Evolutionary conservation across 2,113 vertebrate species (phyloP).

Genomic region (Lycocorax pyrrhopterus): DNA sequence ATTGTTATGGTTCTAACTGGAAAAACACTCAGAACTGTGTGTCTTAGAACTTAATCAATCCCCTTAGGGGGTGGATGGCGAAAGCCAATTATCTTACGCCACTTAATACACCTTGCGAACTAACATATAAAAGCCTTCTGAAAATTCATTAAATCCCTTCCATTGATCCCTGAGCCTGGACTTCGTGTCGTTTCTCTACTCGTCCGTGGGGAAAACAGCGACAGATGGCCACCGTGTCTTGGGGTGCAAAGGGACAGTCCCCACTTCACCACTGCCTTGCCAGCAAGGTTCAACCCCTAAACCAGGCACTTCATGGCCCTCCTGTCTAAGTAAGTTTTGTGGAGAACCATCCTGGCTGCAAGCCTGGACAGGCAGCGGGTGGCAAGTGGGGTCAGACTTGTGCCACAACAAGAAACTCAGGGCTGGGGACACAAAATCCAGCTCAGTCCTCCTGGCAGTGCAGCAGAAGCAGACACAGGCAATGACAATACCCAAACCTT

Average conservation of each 20-base stretch:
- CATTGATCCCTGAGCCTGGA: no score
- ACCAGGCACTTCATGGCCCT: background rate
- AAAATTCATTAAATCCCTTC: no score
- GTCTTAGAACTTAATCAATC: no score
- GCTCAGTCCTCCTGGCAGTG: background rate
- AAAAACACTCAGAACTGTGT: no score
- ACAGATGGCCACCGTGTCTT: background rate
- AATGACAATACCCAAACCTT: background rate
- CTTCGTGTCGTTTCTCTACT: no score
- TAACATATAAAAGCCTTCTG: no score
- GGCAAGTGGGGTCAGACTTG: background rate
- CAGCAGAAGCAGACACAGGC: background rate
- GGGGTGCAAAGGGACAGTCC: background rate
- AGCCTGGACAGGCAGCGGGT: background rate
- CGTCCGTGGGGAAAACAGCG: no score
- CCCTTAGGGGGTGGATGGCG: no score
- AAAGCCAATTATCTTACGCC: no score
- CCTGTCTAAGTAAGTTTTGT: accelerated
- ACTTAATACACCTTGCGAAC: no score
- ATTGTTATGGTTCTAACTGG: no score
- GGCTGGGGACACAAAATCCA: background rate
- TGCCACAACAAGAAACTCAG: background rate
- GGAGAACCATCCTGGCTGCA: background rate
- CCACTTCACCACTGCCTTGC: background rate
- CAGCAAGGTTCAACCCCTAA: accelerated